phyloP scores from a whole-genome alignment of 2,888 invertebrate species.

The Drosophila bunnanda region DNA sequence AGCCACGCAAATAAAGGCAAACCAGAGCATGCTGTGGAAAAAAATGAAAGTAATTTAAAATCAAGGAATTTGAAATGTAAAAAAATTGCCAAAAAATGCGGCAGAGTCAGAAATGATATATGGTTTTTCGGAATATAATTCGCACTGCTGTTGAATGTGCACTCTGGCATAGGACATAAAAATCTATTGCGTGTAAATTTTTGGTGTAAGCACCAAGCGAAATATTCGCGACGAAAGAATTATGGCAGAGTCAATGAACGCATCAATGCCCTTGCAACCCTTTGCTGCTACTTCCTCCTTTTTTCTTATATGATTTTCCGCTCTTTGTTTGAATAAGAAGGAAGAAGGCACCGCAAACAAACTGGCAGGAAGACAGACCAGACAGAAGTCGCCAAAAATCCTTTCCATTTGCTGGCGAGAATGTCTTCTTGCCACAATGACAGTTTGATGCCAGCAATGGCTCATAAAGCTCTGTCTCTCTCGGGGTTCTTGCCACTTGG shows the following conservation, averaged over 20 bases:
- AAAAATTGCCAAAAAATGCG: conserved; percentile 24
- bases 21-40: conserved; percentile 88
- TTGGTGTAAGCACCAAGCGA: conserved; percentile 51
- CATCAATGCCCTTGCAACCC: conserved; percentile 55
- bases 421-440: conserved; percentile 56
- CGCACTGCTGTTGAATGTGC: conserved; percentile 41
- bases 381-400: conserved; percentile 46
- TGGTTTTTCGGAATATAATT: conserved; percentile 37
- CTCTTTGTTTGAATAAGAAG: conserved; percentile 55
- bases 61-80: conserved; percentile 6
- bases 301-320: conserved; percentile 3
- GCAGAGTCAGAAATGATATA: conserved; percentile 56
- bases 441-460: conserved; percentile 82
- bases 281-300: conserved; percentile 42
- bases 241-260: conserved; percentile 73
- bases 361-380: conserved; percentile 33
- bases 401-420: conserved; percentile 36
- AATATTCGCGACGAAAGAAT: conserved; percentile 63
- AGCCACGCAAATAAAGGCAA: conserved; percentile 86
- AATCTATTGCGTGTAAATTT: conserved; percentile 82
- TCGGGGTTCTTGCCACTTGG: conserved; percentile 47
- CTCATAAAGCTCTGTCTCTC: conserved; percentile 77
- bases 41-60: conserved; percentile 6
- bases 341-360: conserved; percentile 46
- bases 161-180: conserved; percentile 72